Evolutionary conservation across 2,797 vertebrate genomes (phyloP).

Genomic region (Mareca penelope): DNA sequence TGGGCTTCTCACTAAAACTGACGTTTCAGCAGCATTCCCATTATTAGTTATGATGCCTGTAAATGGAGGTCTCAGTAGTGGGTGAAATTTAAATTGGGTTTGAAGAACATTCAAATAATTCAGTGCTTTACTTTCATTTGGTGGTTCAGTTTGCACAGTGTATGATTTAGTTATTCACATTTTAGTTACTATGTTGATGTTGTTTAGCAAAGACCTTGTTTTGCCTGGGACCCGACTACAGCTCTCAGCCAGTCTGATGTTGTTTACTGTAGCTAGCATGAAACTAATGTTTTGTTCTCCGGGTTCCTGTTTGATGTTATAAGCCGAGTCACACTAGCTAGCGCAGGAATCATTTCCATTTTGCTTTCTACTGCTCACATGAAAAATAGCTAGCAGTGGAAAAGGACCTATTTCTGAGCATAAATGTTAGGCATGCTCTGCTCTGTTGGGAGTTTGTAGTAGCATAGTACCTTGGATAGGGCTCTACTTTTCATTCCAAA

Average conservation of each 20-base stretch:
- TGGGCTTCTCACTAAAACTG: constrained; percentile 66
- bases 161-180: constrained; percentile 68
- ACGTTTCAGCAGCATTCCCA: constrained; percentile 69
- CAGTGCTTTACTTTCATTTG: constrained; percentile 54
- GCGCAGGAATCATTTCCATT: constrained; percentile 56
- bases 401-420: constrained; percentile 15
- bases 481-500: constrained; percentile 25
- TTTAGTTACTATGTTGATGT: constrained; percentile 59
- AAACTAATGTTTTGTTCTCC: constrained; percentile 60
- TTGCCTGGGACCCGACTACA: constrained; percentile 42
- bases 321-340: constrained; percentile 46
- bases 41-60: constrained; percentile 74
- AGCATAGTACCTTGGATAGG: not conserved
- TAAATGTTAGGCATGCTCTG: constrained; percentile 1
- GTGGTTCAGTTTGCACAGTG: constrained; percentile 51
- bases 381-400: constrained; percentile 30
- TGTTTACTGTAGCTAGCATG: constrained; percentile 59
- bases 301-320: constrained; percentile 50
- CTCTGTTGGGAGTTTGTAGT: not conserved
- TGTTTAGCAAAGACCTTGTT: constrained; percentile 59
- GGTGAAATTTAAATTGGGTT: constrained; percentile 73
- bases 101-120: constrained; percentile 69
- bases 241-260: constrained; percentile 40
- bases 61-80: constrained; percentile 70
- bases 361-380: constrained; percentile 20